Percentiles rank a stretch among this genome's conserved stretches.
These are phyloP conservation scores for Drosophila tsacasi DNA, from an alignment of 1,140 invertebrate species.

Conservation along the genomic window DNA sequence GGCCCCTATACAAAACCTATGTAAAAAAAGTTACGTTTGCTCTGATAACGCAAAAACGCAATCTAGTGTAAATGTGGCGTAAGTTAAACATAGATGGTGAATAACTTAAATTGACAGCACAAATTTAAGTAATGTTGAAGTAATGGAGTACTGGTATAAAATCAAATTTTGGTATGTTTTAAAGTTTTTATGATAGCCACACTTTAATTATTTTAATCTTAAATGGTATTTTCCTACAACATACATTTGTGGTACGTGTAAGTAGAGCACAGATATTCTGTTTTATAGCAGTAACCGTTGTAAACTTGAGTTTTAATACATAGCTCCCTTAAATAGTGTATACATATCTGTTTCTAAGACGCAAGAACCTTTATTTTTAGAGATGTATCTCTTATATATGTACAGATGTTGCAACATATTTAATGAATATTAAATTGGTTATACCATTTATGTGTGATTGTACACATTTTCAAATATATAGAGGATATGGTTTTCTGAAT, in stretches of 20 bases:
- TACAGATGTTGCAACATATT: background rate
- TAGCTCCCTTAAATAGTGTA: background rate
- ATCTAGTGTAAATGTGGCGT: too few species aligned
- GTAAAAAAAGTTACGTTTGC: too few species aligned
- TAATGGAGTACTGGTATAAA: background rate
- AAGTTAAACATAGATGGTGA: too few species aligned
- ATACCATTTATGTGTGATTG: background rate
- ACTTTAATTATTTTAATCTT: background rate
- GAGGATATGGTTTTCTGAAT: background rate
- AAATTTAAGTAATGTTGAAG: background rate
- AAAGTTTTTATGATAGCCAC: background rate
- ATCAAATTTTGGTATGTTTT: background rate
- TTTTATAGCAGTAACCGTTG: background rate
- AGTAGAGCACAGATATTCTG: background rate
- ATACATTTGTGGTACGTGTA: conserved; percentile 10
- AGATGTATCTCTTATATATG: background rate
- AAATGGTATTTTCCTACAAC: background rate
- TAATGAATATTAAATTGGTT: too few species aligned
- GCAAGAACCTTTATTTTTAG: too few species aligned
- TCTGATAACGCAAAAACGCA: too few species aligned
- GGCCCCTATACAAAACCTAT: too few species aligned
- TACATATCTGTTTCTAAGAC: background rate
- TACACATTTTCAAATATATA: background rate
- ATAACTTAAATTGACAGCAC: too few species aligned
- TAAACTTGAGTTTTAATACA: background rate